These are phyloP conservation scores for Gobionotothen gibberifrons DNA, from an alignment of 2,797 vertebrate species.

Conservation along the genomic window DNA sequence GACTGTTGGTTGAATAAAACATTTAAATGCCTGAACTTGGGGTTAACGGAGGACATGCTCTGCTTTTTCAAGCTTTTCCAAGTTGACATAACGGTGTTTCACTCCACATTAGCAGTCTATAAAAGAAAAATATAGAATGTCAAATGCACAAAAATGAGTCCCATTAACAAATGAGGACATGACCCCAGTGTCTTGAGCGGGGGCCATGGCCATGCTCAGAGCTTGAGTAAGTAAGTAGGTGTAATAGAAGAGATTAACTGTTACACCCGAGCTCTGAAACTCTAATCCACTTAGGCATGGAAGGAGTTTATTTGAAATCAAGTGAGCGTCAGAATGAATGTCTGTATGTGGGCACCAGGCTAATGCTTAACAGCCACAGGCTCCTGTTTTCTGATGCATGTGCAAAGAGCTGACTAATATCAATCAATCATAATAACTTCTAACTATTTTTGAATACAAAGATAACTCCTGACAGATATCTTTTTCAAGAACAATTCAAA, in stretches of 20 bases:
- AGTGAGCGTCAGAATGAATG: background rate
- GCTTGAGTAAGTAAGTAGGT: conserved; percentile 26
- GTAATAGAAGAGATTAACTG: conserved; percentile 58
- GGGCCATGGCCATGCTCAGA: background rate
- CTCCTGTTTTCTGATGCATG: background rate
- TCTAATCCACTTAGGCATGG: conserved; percentile 67
- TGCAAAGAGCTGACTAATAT: background rate
- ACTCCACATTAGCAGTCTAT: background rate
- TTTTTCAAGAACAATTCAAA: too few species aligned
- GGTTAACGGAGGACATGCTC: background rate
- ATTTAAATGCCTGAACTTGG: background rate
- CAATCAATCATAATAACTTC: background rate
- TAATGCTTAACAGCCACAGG: background rate
- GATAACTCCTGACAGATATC: too few species aligned
- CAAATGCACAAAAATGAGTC: conserved; percentile 11
- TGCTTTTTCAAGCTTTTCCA: background rate
- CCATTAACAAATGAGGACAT: conserved; percentile 11
- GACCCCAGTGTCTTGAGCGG: conserved; percentile 21
- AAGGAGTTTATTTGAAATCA: conserved; percentile 68
- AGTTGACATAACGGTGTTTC: background rate
- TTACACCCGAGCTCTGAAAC: conserved; percentile 51
- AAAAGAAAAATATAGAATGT: background rate
- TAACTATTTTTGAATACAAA: background rate
- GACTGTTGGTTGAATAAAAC: background rate
- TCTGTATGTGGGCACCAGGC: background rate